Evolutionary conservation across 2,797 vertebrate genomes (phyloP).

Genomic region (Chelonia mydas): DNA sequence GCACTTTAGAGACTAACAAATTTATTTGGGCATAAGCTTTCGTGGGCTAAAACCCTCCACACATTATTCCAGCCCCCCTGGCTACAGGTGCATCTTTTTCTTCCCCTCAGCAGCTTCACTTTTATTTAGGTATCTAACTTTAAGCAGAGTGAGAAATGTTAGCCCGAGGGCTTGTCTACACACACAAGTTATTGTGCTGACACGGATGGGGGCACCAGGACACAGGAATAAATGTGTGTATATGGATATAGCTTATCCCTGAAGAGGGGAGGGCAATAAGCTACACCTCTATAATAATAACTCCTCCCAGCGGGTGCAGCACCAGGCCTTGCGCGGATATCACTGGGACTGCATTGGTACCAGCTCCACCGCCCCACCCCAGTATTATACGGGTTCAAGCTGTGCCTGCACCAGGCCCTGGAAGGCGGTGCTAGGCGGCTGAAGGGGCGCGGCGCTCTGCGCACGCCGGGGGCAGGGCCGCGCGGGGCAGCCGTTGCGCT

Average conservation of each 20-base stretch:
- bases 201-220: background rate
- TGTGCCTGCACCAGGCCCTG: no score
- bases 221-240: rapidly evolving
- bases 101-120: background rate
- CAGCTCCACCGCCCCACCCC: no score
- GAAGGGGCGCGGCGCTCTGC: rapidly evolving
- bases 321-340: no score
- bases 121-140: background rate
- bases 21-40: no score
- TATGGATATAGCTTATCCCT: rapidly evolving
- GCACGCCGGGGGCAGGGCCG: rapidly evolving
- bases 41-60: no score
- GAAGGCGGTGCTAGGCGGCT: no score
- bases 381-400: rapidly evolving
- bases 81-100: background rate
- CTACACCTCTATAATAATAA: background rate
- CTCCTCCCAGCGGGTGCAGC: background rate
- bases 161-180: background rate
- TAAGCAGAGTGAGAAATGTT: background rate
- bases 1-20: no score
- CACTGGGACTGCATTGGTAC: no score
- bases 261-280: background rate
- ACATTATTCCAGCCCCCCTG: no score
- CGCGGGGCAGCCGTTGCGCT: background rate
- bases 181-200: background rate